Evolutionary conservation across 2,113 vertebrate species (phyloP).

Genomic region (Oryctolagus cuniculus): DNA sequence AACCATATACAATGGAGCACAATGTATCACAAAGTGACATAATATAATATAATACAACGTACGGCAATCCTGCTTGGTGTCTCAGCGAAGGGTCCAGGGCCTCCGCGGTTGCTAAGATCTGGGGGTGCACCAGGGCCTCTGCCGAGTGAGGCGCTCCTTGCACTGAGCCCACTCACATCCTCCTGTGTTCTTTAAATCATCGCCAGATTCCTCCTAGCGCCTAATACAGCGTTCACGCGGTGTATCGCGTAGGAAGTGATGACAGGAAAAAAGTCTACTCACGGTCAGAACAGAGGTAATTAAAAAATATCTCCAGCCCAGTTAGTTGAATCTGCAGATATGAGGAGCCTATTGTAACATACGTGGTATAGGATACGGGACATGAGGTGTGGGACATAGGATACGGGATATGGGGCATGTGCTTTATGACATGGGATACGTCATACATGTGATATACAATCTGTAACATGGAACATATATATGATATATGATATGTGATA

Average conservation of each 20-base stretch:
- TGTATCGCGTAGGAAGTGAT: neutral
- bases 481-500: too few relatives aligned
- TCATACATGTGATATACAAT: too few relatives aligned
- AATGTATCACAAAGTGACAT: too few relatives aligned
- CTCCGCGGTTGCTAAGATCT: neutral
- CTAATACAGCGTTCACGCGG: neutral
- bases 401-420: neutral
- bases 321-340: neutral
- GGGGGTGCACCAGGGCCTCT: neutral
- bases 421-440: too few relatives aligned
- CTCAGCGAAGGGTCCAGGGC: neutral
- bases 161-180: accelerated
- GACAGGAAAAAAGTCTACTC: neutral
- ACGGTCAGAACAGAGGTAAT: neutral
- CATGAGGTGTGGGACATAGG: too few relatives aligned
- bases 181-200: neutral
- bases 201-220: too few relatives aligned
- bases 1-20: too few relatives aligned
- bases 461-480: too few relatives aligned
- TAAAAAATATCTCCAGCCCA: neutral
- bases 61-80: too few relatives aligned
- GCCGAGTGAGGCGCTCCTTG: accelerated
- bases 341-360: accelerated
- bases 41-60: too few relatives aligned
- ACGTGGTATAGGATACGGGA: too few relatives aligned